Evolutionary conservation across 1,140 invertebrate genomes (phyloP).

Genomic region (Apolygus lucorum): DNA sequence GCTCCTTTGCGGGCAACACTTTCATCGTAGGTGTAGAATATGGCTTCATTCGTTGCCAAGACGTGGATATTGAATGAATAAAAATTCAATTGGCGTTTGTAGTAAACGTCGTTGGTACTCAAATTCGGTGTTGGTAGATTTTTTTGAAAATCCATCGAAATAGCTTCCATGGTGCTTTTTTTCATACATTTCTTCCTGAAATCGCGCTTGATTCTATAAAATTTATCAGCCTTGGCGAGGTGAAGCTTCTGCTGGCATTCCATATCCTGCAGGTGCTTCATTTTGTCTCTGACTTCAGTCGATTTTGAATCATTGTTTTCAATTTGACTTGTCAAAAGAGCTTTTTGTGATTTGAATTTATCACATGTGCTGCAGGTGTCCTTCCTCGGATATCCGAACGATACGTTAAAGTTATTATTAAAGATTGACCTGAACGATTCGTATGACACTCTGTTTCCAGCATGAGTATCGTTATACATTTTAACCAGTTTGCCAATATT

Average conservation of each 20-base stretch:
- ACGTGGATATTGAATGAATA: slow-evolving; percentile 30
- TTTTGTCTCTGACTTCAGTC: neutral
- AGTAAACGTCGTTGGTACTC: slow-evolving; percentile 31
- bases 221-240: slow-evolving; percentile 21
- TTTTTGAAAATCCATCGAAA: slow-evolving; percentile 30
- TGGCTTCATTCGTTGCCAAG: slow-evolving; percentile 17
- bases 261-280: neutral
- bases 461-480: neutral
- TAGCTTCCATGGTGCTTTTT: slow-evolving; percentile 21
- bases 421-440: slow-evolving; percentile 15
- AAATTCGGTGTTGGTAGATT: slow-evolving; percentile 26
- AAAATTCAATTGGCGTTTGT: slow-evolving; percentile 29
- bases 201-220: slow-evolving; percentile 25
- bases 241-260: slow-evolving; percentile 18
- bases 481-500: neutral
- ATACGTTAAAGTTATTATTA: slow-evolving; percentile 22
- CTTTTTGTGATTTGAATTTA: slow-evolving; percentile 17
- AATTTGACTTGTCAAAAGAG: neutral
- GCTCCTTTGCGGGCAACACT: slow-evolving; percentile 25
- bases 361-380: slow-evolving; percentile 25
- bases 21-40: slow-evolving; percentile 32
- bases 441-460: neutral
- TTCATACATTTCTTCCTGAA: slow-evolving; percentile 1
- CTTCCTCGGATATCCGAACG: slow-evolving; percentile 25
- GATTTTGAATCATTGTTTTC: neutral